Evolutionary conservation across 35 echinoderm and acorn worm genomes (phyloP).

Genomic region (Stichopus chloronotus): DNA sequence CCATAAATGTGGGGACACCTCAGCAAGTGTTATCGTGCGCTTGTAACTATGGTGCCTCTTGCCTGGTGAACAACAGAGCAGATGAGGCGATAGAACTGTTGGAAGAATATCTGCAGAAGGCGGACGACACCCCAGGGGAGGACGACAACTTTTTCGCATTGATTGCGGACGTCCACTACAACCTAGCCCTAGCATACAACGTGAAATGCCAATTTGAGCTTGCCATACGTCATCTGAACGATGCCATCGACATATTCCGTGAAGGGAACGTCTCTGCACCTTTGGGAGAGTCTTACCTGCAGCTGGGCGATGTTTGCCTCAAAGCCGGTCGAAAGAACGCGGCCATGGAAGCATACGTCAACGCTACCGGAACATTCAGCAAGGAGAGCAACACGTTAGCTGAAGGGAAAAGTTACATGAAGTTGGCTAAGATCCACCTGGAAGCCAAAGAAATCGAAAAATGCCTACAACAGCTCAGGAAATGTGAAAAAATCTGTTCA

Average conservation of each 20-base stretch:
- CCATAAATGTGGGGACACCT: constrained; percentile 23
- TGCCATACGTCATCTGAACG: constrained; percentile 27
- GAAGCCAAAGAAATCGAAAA: constrained; percentile 10
- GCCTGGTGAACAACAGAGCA: constrained; percentile 37
- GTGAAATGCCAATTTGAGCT: constrained; percentile 5
- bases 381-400: not conserved
- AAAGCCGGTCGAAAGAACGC: not conserved
- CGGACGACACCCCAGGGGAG: not conserved
- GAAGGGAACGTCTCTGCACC: not conserved
- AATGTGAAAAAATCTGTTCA: constrained; percentile 53
- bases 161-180: constrained; percentile 47
- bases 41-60: constrained; percentile 54
- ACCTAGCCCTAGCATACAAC: constrained; percentile 42
- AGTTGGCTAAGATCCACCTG: constrained; percentile 35
- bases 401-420: constrained; percentile 33
- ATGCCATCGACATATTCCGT: constrained; percentile 32
- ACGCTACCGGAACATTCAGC: not conserved
- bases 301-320: not conserved
- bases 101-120: constrained; percentile 26
- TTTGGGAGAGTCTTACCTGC: constrained; percentile 33
- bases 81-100: constrained; percentile 26
- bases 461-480: constrained; percentile 3
- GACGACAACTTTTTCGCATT: constrained; percentile 46
- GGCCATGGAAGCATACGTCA: not conserved
- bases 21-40: constrained; percentile 40